Evolutionary conservation across 2,888 invertebrate genomes (phyloP), one percentile per base, ranked within the genome.

Genomic region (Caenorhabditis plicata): DNA sequence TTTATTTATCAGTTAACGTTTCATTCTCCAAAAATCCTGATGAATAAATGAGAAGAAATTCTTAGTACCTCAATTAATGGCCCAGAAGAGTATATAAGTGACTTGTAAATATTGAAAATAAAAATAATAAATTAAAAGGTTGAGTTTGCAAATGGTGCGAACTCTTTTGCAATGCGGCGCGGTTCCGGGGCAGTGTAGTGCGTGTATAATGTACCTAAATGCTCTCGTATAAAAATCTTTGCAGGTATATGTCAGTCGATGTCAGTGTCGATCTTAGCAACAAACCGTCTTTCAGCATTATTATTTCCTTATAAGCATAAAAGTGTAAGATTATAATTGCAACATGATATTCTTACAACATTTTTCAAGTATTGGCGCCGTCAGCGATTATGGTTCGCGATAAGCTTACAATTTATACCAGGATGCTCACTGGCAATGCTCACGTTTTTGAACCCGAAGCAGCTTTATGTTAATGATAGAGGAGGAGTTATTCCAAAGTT

Each of bases 211-310:
- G 39, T 2, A 11, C 22, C 22, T 39, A 13, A 7, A 20, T 25
- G 39, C 39, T 19, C n/a, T 19, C 15, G 13, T 13, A 26, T 25
- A 25, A 26, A 23, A 8, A 17, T 17, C 26, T 31, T 61, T 50
- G 9, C 45, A 56, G 55, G 49, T 8, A 45, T 56, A 20, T 56
- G 55, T 29, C 55, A 56, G 50, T 49, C 58, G 1, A 58, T 58
- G 58, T 58, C 44, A 8, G 48, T 58, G 7, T 58, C 58, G 0
- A 52, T 58, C 1, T 31, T 58, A 3, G 58, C 58, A 27, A 58
- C 58, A 4, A 58, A 58, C 32, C 52, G 58, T 8, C 26, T 58
- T 4, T 52, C 58, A 8, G 58, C 58, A 17, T 52, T 58, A 19
- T 20, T 58, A 8, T 51, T 51, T 26, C 58, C 58, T 9, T 27